These are phyloP conservation scores for Chlorodrepanis virens DNA, from an alignment of 2,113 vertebrate species.

Conservation along the genomic window DNA sequence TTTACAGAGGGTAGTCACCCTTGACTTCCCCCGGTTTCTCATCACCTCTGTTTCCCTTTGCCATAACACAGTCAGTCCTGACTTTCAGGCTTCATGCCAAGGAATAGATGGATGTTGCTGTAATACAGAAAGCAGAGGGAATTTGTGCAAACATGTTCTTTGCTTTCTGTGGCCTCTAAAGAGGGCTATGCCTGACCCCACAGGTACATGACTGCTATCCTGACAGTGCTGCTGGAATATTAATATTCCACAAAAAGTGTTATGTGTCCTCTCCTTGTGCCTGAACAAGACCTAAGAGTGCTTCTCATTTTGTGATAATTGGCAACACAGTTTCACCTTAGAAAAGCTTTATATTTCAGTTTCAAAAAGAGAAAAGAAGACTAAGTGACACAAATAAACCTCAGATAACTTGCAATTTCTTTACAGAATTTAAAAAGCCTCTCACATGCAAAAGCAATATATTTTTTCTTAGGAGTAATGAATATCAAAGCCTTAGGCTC, in stretches of 20 bases:
- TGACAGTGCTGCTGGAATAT: background rate
- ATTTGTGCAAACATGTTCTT: accelerated
- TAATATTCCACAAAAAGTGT: background rate
- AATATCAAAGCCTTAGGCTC: background rate
- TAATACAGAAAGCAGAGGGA: background rate
- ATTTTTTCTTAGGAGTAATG: background rate
- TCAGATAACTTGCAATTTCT: background rate
- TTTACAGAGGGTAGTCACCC: accelerated
- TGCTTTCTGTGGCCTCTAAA: background rate
- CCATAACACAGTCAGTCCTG: background rate
- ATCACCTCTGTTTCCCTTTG: background rate
- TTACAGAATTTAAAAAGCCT: background rate
- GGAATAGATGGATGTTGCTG: background rate
- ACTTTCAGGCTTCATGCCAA: background rate
- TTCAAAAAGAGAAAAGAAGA: background rate
- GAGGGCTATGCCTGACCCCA: too few species aligned
- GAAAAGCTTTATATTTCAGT: background rate
- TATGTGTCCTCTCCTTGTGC: background rate
- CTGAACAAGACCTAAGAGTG: background rate
- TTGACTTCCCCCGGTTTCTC: background rate
- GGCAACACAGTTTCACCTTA: background rate
- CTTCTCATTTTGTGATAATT: background rate
- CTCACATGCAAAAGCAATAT: background rate
- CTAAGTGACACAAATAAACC: background rate
- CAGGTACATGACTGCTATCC: too few species aligned